Evolutionary conservation across 2,113 vertebrate species (phyloP).

Genomic region (Tonatia bakeri): DNA sequence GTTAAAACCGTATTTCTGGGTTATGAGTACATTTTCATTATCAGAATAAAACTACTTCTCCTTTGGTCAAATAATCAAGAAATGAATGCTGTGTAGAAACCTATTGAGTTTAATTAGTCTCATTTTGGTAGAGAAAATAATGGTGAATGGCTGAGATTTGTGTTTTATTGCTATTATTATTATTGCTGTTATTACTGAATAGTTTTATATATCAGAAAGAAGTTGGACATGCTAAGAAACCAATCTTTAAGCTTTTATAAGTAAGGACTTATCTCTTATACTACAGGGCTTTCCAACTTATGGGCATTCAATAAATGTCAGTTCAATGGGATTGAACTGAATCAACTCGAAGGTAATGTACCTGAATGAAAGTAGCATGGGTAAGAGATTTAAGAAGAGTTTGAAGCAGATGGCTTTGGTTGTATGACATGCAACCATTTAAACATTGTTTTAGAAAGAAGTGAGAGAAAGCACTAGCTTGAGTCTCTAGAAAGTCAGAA

Average conservation of each 20-base stretch:
- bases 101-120: background rate
- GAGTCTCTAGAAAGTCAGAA: background rate
- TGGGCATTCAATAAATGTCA: background rate
- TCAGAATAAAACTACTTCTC: background rate
- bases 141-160: background rate
- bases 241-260: background rate
- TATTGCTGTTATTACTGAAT: background rate
- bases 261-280: background rate
- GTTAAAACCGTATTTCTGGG: background rate
- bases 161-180: background rate
- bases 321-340: background rate
- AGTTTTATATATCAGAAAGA: constrained; percentile 18
- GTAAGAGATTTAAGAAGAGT: background rate
- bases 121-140: background rate
- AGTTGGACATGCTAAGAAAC: background rate
- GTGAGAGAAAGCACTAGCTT: background rate
- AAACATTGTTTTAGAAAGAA: background rate
- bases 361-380: background rate
- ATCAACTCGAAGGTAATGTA: background rate
- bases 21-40: background rate
- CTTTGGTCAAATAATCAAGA: background rate
- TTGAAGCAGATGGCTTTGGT: background rate
- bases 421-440: background rate
- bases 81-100: background rate
- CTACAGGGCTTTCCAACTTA: background rate